Base-by-base conservation (phyloP, 1,140 invertebrate genomes). In the Eupeodes corollae region DNA sequence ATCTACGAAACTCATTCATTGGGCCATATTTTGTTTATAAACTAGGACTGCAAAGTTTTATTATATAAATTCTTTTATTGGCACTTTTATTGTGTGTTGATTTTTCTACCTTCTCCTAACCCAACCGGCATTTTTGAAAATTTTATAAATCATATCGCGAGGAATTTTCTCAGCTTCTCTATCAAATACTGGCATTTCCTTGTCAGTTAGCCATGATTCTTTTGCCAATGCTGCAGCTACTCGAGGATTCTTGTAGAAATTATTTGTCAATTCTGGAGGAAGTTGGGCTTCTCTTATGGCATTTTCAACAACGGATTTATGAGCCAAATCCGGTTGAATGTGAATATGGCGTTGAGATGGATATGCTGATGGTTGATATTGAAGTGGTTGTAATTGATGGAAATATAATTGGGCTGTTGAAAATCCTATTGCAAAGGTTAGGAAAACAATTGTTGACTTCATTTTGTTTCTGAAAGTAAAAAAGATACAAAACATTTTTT, bases 131-230 rank as follows among this genome's bases (percentile, higher is more conserved):
- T 76, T 79, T 54, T 81, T 80, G 12, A 88, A 75, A 44, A 86
- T 76, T 50, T 80, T 76, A 52, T 77, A 84, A 45, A 89, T 84
- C 56, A 79, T 79, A 51, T 80, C 74, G 16, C 85, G 72, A 1
- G 84, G 79, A 52, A 89, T 88, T 62, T 84, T 81, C 49, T 88
- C 84, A 0, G 83, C 79, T 57, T 86, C 83, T 5, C 86, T 73
- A 56, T 87, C 73, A 30, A 79, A 73, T 3, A 88, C 83, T 42
- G 79, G 80, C 66, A 77, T 79, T 64, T 86, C 83, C 57, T 84
- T 84, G 42, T 79, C 73, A 0, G 74, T 72, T 44, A 86, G 79
- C 80, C 84, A 85, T 2, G 83, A 85, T 54, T 84, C 81, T 54
- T 81, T 78, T 1, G 84, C 83, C 6, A 89, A 67, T 1, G 73